These are phyloP conservation scores for Cossypha niveicapilla DNA, from an alignment of 2,797 vertebrate genomes.

Conservation along the genomic window DNA sequence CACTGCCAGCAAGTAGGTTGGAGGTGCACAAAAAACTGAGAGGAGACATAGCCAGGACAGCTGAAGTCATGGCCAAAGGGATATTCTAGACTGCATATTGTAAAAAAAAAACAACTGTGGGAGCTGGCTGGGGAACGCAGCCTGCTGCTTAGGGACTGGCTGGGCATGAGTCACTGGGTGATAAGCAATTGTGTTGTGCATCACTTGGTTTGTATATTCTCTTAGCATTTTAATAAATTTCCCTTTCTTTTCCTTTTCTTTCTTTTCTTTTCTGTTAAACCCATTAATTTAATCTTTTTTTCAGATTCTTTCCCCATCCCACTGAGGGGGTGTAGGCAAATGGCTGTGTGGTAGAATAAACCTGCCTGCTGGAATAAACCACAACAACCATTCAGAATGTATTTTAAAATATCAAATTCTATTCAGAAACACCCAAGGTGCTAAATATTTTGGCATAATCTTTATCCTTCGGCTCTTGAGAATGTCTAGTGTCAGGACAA, in stretches of 20 bases:
- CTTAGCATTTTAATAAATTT: neutral
- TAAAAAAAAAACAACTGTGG: accelerated
- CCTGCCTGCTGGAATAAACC: neutral
- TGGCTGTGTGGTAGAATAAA: no score
- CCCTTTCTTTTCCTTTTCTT: neutral
- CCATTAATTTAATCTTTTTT: neutral
- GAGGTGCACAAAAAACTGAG: neutral
- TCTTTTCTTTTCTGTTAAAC: neutral
- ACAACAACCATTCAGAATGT: accelerated
- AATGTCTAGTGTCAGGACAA: neutral
- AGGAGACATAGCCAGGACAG: neutral
- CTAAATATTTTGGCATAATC: neutral
- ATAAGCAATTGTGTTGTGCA: accelerated
- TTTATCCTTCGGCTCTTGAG: neutral
- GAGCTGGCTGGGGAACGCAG: neutral
- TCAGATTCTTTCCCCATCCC: neutral
- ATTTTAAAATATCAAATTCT: neutral
- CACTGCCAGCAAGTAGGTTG: neutral
- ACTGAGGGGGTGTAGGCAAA: accelerated
- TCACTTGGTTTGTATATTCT: neutral
- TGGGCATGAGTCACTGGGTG: neutral
- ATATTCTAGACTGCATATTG: neutral
- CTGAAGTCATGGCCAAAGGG: neutral
- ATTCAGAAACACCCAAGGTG: neutral
- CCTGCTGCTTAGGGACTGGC: no score